phyloP scores from a whole-genome alignment of 2,888 invertebrate species.

The Sinhomidia bicolor region DNA sequence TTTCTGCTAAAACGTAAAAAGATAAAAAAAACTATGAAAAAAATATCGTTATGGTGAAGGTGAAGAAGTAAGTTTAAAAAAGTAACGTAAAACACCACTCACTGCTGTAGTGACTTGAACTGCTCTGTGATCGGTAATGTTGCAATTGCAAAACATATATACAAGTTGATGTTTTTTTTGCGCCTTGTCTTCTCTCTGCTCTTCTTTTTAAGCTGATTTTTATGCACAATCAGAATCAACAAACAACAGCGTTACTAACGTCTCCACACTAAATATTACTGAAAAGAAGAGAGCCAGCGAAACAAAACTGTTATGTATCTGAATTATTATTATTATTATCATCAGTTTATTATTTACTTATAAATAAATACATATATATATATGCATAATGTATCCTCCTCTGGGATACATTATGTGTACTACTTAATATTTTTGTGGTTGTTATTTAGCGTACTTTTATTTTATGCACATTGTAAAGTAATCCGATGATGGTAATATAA shows the following conservation, averaged over 20 bases:
- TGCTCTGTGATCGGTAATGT: neutral
- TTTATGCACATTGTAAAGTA: neutral
- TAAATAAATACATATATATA: no score
- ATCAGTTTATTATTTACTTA: no score
- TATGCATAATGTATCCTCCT: neutral
- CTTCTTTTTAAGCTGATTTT: constrained; percentile 35
- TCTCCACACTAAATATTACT: neutral
- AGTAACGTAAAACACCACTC: neutral
- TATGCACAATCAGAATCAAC: constrained; percentile 34
- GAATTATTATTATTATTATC: neutral
- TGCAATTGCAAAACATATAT: neutral
- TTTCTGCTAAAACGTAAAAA: constrained; percentile 27
- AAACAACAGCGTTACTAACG: neutral
- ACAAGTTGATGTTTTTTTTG: neutral
- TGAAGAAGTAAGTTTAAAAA: neutral
- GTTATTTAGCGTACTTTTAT: neutral
- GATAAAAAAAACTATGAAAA: no score
- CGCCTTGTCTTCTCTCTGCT: neutral
- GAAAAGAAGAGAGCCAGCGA: neutral
- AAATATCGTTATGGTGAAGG: no score
- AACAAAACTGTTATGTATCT: neutral
- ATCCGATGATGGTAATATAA: neutral
- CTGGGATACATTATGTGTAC: neutral
- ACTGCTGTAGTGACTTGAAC: neutral
- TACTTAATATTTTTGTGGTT: neutral